Evolutionary conservation across 2,888 invertebrate species (phyloP).

Genomic region (Napeogenes sylphis): DNA sequence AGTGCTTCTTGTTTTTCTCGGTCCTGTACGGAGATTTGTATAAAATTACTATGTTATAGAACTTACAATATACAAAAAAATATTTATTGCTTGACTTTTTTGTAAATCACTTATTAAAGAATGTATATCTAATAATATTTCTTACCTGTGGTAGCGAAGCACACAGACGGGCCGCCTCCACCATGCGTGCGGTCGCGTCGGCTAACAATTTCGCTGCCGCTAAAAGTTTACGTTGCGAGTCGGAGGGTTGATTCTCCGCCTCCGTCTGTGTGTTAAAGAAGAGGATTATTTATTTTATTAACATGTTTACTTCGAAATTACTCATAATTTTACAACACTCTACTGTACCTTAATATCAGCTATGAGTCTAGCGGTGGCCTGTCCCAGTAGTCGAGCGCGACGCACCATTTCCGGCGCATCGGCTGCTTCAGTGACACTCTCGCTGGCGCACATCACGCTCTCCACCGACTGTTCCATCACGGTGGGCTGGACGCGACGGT

Average conservation of each 20-base stretch:
- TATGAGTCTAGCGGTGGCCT: constrained; percentile 95
- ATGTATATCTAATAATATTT: not conserved
- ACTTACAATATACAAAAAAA: no score
- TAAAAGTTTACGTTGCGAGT: constrained; percentile 91
- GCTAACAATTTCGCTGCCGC: constrained; percentile 97
- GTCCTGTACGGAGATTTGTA: constrained; percentile 74
- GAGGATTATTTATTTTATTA: no score
- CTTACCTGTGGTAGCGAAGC: constrained; percentile 84
- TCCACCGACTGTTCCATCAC: constrained; percentile 90
- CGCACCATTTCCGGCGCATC: constrained; percentile 96
- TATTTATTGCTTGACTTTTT: no score
- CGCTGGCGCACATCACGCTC: constrained; percentile 92
- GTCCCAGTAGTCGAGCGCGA: constrained; percentile 93
- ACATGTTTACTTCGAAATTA: no score
- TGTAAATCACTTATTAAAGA: no score
- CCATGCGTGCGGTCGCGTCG: constrained; percentile 97
- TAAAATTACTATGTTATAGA: not conserved
- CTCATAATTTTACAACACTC: no score
- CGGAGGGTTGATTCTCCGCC: constrained; percentile 91
- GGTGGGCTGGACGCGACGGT: constrained; percentile 80
- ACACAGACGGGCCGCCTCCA: constrained; percentile 96
- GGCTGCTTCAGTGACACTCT: constrained; percentile 89
- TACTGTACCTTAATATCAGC: constrained; percentile 88
- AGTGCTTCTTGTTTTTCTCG: constrained; percentile 89
- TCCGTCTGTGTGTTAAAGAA: constrained; percentile 76